Conservation (phyloP, 2,113 vertebrate genomes). For the Lynx canadensis region DNA sequence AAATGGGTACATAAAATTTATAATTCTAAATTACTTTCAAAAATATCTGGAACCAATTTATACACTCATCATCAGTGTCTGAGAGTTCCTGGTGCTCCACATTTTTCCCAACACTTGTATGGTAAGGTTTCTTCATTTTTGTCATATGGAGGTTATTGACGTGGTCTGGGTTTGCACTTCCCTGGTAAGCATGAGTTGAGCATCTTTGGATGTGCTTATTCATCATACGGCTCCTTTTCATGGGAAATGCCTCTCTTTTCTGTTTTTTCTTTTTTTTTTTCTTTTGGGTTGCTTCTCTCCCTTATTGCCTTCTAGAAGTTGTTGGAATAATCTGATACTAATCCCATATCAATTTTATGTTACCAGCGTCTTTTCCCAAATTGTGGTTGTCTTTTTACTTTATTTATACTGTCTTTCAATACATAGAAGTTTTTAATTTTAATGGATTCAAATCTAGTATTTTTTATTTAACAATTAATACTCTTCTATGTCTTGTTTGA, state of each 20-base stretch:
- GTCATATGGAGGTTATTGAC: neutral
- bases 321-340: neutral
- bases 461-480: neutral
- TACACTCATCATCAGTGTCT: neutral
- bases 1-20: neutral
- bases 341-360: neutral
- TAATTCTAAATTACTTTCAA: neutral
- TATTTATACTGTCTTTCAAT: neutral
- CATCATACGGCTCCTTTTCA: neutral
- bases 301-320: neutral
- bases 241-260: neutral
- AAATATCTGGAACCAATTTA: neutral
- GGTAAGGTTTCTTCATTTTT: conserved; percentile 16
- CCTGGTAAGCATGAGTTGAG: neutral
- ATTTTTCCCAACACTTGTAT: neutral
- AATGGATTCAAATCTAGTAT: neutral
- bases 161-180: neutral
- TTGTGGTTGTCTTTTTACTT: neutral
- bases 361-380: neutral
- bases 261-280: neutral
- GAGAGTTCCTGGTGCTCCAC: neutral
- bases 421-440: neutral
- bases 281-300: neutral
- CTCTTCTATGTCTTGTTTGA: neutral
- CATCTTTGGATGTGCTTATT: neutral